Base-by-base conservation (phyloP, 2,797 vertebrate genomes). In the Gadopsis marmoratus region DNA sequence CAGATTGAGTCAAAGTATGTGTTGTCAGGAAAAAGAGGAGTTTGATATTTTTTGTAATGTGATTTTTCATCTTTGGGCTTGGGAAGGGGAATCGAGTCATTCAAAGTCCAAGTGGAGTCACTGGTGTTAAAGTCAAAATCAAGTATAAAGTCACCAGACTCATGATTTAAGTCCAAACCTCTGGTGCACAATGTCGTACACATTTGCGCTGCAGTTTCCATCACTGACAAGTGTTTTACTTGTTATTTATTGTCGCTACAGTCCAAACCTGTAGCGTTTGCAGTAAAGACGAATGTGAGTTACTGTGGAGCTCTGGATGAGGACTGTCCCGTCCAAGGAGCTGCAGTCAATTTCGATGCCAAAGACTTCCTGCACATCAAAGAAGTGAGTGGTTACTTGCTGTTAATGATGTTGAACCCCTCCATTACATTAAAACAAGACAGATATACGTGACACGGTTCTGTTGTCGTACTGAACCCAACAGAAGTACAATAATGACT, bases 351-450 rank as follows among this genome's bases (percentile, higher is more conserved):
- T 91, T 99, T 99, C 13, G 98, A 99, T 96, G 96, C 97, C 96
- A 99, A 98, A 97, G 98, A 99, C 94, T 99, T 99, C 94, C 96
- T 99, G 94, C 98, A 99, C 94, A 98, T 99, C 95, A 99, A 98
- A 95, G 98, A 99, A 97, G 98, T 98, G 88, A 96, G 93, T 65
- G 21, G 5, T 60, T 8, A 21, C 23, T 5, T 33, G 19, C 6
- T 7, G 14, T 1, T 31, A 12, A 16, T 47, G 7, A 11, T 14
- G 19, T 63, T 3, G 5, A 43, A 35, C 4, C 1, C 11, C 3
- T 45, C 3, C 9, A 4, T 68, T 64, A 26, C 3, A 41, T 71
- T 35, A 50, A 51, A 74, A 67, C 1, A 5, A 13, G 1, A 47
- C 19, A 50, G 23, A 50, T 19, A 39, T 3, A 14, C 23, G 55